These are phyloP conservation scores for Xanthorhoe designata DNA, from an alignment of 2,888 invertebrate genomes.

Conservation along the genomic window DNA sequence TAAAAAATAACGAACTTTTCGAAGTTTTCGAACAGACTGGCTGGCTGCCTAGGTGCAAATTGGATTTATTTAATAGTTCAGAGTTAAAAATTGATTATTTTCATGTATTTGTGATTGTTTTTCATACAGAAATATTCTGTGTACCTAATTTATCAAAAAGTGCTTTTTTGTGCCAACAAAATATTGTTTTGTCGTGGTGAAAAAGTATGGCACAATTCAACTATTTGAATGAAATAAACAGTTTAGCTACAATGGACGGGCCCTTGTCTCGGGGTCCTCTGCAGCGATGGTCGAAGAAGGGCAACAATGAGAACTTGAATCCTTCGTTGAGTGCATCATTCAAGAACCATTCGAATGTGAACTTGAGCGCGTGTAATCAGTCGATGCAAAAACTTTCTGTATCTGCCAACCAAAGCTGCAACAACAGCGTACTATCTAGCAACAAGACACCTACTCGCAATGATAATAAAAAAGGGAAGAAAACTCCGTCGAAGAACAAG, in stretches of 20 bases:
- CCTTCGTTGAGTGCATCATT: conserved; percentile 72
- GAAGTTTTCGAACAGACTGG: conserved; percentile 11
- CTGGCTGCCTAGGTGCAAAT: conserved; percentile 8
- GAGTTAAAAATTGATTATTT: conserved; percentile 5
- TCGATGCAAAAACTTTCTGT: conserved; percentile 87
- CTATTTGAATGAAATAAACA: conserved; percentile 92
- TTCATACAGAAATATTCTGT: conserved; percentile 8
- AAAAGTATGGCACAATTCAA: conserved; percentile 91
- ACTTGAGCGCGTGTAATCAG: conserved; percentile 87
- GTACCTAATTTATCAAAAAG: conserved; percentile 1
- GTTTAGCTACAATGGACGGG: conserved; percentile 91
- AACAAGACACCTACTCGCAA: conserved; percentile 85
- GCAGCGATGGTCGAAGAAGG: conserved; percentile 92
- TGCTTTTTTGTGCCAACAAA: conserved; percentile 4
- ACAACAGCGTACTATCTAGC: conserved; percentile 79
- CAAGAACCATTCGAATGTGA: conserved; percentile 80
- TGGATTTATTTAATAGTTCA: not conserved
- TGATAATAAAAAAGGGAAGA: conserved; percentile 87
- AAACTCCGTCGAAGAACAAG: conserved; percentile 87
- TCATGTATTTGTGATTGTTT: not conserved
- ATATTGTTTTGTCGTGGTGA: conserved; percentile 10
- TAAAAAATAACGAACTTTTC: no score
- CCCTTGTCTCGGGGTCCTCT: conserved; percentile 91
- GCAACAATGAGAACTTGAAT: conserved; percentile 86
- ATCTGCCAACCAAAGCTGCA: conserved; percentile 85